Evolutionary conservation across 2,797 vertebrate genomes (phyloP).

Genomic region (Chrosomus eos): DNA sequence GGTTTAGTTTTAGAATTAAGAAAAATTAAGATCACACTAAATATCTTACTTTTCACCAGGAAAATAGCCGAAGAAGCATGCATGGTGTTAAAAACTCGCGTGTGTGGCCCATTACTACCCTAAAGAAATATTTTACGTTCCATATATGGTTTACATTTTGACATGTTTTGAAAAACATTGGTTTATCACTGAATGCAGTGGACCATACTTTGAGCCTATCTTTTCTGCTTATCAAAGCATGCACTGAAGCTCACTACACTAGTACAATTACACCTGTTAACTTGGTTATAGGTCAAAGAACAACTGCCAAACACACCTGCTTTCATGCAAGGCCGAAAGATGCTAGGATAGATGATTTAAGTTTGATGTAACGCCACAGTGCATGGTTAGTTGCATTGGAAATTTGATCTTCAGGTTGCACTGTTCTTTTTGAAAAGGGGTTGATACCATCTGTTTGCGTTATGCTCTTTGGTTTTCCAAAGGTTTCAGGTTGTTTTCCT

Average conservation of each 20-base stretch:
- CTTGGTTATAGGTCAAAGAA: constrained; percentile 35
- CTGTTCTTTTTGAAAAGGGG: background rate
- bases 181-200: background rate
- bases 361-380: background rate
- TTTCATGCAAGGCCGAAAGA: background rate
- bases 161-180: background rate
- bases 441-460: background rate
- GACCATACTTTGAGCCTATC: background rate
- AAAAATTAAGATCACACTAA: too few species aligned
- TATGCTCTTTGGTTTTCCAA: background rate
- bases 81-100: background rate
- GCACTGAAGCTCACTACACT: constrained; percentile 20
- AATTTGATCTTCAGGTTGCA: background rate
- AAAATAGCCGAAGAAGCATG: background rate
- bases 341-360: background rate
- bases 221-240: constrained; percentile 26
- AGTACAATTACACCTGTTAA: constrained; percentile 9
- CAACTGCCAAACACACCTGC: constrained; percentile 17
- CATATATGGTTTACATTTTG: background rate
- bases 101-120: background rate
- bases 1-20: background rate
- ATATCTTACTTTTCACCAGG: background rate
- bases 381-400: background rate
- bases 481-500: background rate
- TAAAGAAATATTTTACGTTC: background rate